Evolutionary conservation across 2,113 vertebrate genomes (phyloP).

Genomic region (Xiphophorus couchianus): DNA sequence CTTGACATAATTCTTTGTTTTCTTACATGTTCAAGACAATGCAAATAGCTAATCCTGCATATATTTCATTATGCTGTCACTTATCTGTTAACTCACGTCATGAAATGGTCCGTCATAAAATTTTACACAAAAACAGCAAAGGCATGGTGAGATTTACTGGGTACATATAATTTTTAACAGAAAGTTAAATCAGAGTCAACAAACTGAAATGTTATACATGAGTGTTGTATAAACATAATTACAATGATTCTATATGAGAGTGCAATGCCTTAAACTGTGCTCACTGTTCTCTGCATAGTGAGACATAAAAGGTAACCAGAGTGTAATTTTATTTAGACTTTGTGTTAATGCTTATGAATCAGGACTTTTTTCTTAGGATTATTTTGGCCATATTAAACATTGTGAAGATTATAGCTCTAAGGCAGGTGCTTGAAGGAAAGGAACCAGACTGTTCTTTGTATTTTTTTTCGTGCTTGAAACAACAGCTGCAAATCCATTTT

Average conservation of each 20-base stretch:
- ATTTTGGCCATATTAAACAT: neutral
- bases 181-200: too few relatives aligned
- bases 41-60: too few relatives aligned
- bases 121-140: too few relatives aligned
- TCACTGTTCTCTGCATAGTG: neutral
- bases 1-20: too few relatives aligned
- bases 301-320: neutral
- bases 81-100: too few relatives aligned
- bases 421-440: constrained; percentile 15
- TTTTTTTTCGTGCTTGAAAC: constrained; percentile 37
- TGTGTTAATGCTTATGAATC: constrained; percentile 4
- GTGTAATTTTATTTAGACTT: constrained; percentile 12
- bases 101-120: too few relatives aligned
- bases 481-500: constrained; percentile 34
- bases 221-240: neutral
- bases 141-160: too few relatives aligned
- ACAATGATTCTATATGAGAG: neutral
- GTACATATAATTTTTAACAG: too few relatives aligned
- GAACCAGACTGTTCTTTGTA: constrained; percentile 41
- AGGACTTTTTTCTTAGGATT: neutral
- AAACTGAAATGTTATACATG: too few relatives aligned
- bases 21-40: too few relatives aligned
- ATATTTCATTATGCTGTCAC: too few relatives aligned
- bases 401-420: constrained; percentile 26
- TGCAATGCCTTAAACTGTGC: neutral